phyloP scores from a whole-genome alignment of 2,113 vertebrate genomes.

The Panthera tigris region DNA sequence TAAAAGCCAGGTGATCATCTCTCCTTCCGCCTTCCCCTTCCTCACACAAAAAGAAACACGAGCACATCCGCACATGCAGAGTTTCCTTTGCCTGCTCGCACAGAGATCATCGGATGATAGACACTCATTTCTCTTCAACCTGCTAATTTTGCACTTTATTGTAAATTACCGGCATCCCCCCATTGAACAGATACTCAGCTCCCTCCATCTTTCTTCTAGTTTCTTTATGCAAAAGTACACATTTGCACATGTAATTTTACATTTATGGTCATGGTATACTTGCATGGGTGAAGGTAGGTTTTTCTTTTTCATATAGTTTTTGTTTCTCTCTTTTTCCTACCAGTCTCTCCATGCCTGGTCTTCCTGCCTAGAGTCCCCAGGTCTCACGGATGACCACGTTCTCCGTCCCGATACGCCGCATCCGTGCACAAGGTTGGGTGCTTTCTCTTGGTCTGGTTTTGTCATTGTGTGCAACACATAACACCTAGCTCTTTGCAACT shows the following conservation, averaged over 20 bases:
- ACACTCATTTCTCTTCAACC: background rate
- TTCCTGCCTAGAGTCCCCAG: background rate
- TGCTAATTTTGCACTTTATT: background rate
- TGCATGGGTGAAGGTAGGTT: background rate
- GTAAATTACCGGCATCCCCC: background rate
- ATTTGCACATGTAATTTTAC: background rate
- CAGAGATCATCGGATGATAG: too few species aligned
- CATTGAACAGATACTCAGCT: background rate
- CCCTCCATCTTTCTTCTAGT: background rate
- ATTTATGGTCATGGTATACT: background rate
- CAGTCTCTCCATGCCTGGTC: background rate
- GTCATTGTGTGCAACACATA: background rate
- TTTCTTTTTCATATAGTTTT: background rate
- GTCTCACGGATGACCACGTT: background rate
- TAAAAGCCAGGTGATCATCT: background rate
- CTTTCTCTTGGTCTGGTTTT: background rate
- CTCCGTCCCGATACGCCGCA: background rate
- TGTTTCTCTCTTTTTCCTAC: background rate
- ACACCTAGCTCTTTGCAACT: background rate
- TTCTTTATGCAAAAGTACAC: background rate
- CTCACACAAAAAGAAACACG: background rate
- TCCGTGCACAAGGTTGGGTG: background rate
- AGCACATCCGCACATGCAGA: background rate
- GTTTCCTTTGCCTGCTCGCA: background rate
- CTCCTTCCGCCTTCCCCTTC: background rate